Conservation (phyloP, 2,113 vertebrate genomes). For the Phalacrocorax brasilianus region DNA sequence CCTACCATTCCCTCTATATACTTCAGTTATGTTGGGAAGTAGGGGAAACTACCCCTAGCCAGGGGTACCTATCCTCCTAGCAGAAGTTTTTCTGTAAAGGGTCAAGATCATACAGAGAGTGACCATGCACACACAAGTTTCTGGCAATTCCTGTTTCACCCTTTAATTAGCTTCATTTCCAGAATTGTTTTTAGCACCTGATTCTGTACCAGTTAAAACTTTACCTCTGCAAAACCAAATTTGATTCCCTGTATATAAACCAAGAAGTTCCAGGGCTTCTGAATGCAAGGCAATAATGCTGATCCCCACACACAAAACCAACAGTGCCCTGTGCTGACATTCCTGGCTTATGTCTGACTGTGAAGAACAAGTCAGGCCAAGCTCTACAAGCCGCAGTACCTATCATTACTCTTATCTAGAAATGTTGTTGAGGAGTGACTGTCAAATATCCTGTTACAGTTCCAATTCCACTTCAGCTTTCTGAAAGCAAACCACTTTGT, state of each 20-base stretch:
- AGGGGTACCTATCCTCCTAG: neutral
- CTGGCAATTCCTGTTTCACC: neutral
- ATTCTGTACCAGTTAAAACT: neutral
- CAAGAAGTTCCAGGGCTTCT: neutral
- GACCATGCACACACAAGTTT: neutral
- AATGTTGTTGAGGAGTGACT: neutral
- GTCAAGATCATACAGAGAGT: accelerated
- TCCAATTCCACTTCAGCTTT: neutral
- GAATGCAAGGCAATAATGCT: neutral
- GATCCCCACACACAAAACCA: neutral
- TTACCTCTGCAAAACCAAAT: neutral
- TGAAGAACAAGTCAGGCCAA: neutral
- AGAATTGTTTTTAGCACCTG: neutral
- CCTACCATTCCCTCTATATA: neutral
- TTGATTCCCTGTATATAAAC: neutral
- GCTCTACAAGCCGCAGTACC: neutral
- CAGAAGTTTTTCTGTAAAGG: neutral
- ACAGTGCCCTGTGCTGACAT: neutral
- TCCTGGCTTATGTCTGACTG: neutral
- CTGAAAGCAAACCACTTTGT: neutral
- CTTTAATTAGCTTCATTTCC: neutral
- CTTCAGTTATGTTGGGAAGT: neutral
- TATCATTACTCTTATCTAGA: neutral
- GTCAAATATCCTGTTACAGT: neutral
- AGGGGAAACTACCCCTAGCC: neutral